These are phyloP conservation scores for Chanos chanos DNA, from an alignment of 2,797 vertebrate species.

Conservation along the genomic window DNA sequence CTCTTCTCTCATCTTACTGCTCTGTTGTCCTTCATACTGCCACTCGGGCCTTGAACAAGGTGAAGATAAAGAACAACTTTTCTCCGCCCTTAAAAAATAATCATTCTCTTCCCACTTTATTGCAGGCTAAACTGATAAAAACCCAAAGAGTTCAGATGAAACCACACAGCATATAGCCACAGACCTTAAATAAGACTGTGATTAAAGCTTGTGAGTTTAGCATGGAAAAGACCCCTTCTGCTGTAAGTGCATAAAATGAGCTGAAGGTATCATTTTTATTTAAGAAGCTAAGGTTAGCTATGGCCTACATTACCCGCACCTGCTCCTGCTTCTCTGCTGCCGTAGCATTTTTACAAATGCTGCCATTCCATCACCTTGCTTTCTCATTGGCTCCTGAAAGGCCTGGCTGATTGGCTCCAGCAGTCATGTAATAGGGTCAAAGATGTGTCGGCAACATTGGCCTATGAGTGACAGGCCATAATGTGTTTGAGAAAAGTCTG, in stretches of 20 bases:
- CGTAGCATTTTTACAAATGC: conserved; percentile 41
- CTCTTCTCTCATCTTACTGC: conserved; percentile 10
- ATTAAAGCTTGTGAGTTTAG: conserved; percentile 7
- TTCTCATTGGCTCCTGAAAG: conserved; percentile 48
- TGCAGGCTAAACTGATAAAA: background rate
- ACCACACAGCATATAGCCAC: no score
- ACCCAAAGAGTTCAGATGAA: no score
- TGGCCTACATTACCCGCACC: conserved; percentile 32
- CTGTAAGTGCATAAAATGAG: background rate
- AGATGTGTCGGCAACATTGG: no score
- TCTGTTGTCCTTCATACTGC: conserved; percentile 41
- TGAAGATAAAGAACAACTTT: conserved; percentile 21
- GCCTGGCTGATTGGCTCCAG: conserved; percentile 50
- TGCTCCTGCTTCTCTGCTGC: conserved; percentile 46
- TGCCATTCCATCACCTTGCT: no score
- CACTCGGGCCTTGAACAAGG: conserved; percentile 31
- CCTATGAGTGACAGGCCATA: conserved; percentile 42
- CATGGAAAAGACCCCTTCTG: no score
- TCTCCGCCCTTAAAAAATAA: no score
- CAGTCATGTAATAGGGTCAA: no score
- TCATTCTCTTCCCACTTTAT: conserved; percentile 1
- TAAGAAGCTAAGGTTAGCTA: background rate
- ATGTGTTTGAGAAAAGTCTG: conserved; percentile 42
- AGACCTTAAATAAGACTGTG: no score
- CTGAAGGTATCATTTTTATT: conserved; percentile 13